Conservation (phyloP, 2,888 invertebrate genomes). For the Tiliacea aurago region DNA sequence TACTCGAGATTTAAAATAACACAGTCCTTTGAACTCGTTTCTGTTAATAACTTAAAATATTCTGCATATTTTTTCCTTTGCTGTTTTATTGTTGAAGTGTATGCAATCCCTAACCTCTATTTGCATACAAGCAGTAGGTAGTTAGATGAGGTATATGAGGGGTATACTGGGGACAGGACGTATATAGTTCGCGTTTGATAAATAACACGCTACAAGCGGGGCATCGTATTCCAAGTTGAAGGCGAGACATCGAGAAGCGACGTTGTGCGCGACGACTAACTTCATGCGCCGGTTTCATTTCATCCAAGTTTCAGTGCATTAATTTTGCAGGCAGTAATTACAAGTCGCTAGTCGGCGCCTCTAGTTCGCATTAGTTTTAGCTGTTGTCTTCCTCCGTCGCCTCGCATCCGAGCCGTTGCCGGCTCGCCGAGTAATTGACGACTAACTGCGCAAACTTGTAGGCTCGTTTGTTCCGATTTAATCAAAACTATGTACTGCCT, state of each 20-base stretch:
- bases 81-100: conserved; percentile 16
- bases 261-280: conserved; percentile 75
- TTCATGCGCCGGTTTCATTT: conserved; percentile 88
- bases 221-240: conserved; percentile 77
- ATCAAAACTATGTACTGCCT: conserved; percentile 75
- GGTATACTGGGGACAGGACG: conserved; percentile 29
- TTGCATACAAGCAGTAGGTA: conserved; percentile 48
- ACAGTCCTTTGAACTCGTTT: conserved; percentile 26
- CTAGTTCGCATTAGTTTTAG: conserved; percentile 87
- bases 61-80: background rate
- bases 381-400: conserved; percentile 81
- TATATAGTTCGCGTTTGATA: conserved; percentile 64
- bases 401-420: conserved; percentile 78
- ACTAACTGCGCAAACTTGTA: conserved; percentile 81
- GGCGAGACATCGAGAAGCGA: conserved; percentile 73
- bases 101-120: conserved; percentile 23
- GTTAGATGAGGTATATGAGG: conserved; percentile 31
- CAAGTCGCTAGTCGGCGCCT: conserved; percentile 86
- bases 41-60: conserved; percentile 35
- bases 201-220: conserved; percentile 63
- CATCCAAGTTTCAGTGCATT: conserved; percentile 89
- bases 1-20: conserved; percentile 19
- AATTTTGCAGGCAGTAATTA: conserved; percentile 90
- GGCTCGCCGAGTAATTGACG: conserved; percentile 83
- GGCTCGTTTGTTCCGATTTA: conserved; percentile 83